Conservation (phyloP, 30 jellyfish, hydroid and myxozoan species). For the Hydractinia echinata region DNA sequence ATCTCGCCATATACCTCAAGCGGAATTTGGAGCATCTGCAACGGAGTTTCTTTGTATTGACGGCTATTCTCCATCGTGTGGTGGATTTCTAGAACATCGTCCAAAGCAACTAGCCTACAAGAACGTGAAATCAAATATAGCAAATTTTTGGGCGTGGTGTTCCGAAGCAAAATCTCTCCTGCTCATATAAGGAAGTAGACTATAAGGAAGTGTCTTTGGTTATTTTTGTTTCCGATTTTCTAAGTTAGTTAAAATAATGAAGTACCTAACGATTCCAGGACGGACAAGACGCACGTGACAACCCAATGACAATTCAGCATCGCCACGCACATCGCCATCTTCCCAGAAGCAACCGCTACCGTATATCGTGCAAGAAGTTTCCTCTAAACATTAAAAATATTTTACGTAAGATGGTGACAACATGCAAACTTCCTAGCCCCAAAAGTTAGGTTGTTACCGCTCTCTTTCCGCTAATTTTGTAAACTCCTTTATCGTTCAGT, state of each 20-base stretch:
- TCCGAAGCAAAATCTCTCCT: background rate
- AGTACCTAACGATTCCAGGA: conserved; percentile 72
- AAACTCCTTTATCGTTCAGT: too few species aligned
- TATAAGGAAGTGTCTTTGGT: background rate
- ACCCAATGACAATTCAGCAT: conserved; percentile 27
- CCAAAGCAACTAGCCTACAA: conserved; percentile 21
- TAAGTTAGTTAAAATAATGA: background rate
- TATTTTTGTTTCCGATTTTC: background rate
- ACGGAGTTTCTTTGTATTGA: conserved; percentile 45
- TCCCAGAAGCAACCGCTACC: conserved; percentile 95
- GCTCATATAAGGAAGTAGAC: background rate
- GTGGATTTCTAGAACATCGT: conserved; percentile 29
- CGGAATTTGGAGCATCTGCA: conserved; percentile 37
- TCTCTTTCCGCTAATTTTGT: too few species aligned
- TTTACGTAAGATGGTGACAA: background rate
- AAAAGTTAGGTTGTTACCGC: background rate
- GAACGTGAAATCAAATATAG: background rate
- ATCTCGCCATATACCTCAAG: conserved; percentile 31
- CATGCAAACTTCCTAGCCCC: too few species aligned
- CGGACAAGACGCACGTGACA: conserved; percentile 64
- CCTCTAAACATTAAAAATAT: conserved; percentile 38
- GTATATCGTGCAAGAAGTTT: conserved; percentile 48
- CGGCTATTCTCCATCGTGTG: conserved; percentile 75
- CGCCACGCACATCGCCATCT: conserved; percentile 50
- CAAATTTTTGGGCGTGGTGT: background rate